Evolutionary conservation across 2,797 vertebrate species (phyloP), one percentile per base, ranked within the genome.

Genomic region (Falco concolor): DNA sequence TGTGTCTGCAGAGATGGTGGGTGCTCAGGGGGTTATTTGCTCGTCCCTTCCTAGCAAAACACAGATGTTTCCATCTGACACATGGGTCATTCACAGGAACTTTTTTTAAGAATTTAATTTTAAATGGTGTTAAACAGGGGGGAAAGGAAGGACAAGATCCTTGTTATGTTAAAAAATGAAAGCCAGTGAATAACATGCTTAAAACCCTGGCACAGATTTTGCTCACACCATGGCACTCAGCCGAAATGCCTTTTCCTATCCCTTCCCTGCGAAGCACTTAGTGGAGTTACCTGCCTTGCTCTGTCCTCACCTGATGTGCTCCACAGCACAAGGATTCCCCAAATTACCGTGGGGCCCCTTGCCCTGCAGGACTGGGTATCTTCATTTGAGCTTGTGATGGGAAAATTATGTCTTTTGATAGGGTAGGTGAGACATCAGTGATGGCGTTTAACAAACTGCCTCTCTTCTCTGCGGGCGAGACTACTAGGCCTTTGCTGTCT

Each of bases 231-330:
- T 25, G 52, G 45, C 0, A 1, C 22, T 65, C 24, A 44, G 23
- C 38, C 17, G 32, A 34, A 25, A 49, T 23, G n/a, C n/a, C 13
- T 34, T 54, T 75, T 40, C n/a, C 22, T 5, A 30, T 42, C 20
- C 44, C 14, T 61, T 61, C 49, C 19, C 64, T 76, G n/a, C 9
- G 1, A 77, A 68, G 10, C 0, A 2, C n/a, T 45, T 2, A 0
- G 5, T 32, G 44, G n/a, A 85, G 49, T 49, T 61, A 45, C 25
- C 36, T 1, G 1, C 19, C 42, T 54, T 1, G 0, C 45, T 45
- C n/a, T 59, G n/a, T 72, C 44, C n/a, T 64, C 59, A 21, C 12
- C 65, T 64, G 50, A 40, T 3, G 1, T 27, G n/a, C 34, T 72
- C 19, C 36, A 52, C 64, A 83, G 45, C 40, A 12, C 27, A 3